Evolutionary conservation across 2,113 vertebrate species (phyloP).

Genomic region (Oreochromis aureus): DNA sequence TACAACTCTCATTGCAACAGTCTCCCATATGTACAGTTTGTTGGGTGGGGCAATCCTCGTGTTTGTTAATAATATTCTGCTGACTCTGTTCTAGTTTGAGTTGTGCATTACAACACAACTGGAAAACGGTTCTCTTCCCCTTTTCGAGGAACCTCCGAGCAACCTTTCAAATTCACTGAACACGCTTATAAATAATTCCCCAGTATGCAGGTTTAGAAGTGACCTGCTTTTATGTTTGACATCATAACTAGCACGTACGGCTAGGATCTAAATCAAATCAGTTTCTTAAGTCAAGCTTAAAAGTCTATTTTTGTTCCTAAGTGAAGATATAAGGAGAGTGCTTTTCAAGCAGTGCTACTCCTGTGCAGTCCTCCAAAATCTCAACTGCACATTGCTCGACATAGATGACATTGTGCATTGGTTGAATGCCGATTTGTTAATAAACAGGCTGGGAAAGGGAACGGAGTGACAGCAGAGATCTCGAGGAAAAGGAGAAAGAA

Average conservation of each 20-base stretch:
- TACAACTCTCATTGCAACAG: background rate
- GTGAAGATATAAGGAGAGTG: background rate
- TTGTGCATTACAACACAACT: slow-evolving; percentile 21
- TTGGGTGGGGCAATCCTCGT: background rate
- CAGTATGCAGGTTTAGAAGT: background rate
- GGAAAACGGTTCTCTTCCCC: slow-evolving; percentile 8
- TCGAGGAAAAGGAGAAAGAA: too few relatives aligned
- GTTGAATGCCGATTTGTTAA: background rate
- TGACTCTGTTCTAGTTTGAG: slow-evolving; percentile 19
- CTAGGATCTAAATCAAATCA: background rate
- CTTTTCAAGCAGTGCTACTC: background rate
- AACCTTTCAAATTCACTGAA: background rate
- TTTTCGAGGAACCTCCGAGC: slow-evolving; percentile 12
- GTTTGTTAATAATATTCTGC: slow-evolving; percentile 15
- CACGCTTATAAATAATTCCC: background rate
- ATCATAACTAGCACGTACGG: background rate
- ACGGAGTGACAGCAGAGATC: background rate
- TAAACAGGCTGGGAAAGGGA: background rate
- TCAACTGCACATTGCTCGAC: background rate
- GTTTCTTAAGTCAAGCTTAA: background rate
- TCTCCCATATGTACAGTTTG: background rate
- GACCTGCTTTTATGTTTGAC: background rate
- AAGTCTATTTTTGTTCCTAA: background rate
- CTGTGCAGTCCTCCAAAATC: background rate
- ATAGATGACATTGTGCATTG: background rate